Conservation (phyloP, 1,140 invertebrate genomes). For the Leptoteleia sp. region DNA sequence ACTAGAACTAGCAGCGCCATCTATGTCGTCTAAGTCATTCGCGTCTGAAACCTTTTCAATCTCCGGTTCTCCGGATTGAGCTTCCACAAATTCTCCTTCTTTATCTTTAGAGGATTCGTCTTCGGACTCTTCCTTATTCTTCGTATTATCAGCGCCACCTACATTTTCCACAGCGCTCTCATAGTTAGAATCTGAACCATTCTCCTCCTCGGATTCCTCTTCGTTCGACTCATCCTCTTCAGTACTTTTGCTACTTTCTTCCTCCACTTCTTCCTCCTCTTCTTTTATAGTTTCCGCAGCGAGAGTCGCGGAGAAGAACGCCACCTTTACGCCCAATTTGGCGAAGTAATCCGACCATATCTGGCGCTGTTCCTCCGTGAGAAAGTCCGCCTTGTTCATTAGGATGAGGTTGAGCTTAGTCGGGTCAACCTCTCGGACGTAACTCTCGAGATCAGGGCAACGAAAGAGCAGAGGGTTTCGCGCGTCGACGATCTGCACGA, state of each 20-base stretch:
- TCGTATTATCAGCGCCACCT: no score
- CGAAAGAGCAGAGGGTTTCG: conserved; percentile 97
- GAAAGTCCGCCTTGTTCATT: conserved; percentile 98
- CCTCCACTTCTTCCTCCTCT: conserved; percentile 56
- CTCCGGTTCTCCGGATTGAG: no score
- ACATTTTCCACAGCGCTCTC: no score
- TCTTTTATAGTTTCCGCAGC: conserved; percentile 63
- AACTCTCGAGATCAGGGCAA: conserved; percentile 95
- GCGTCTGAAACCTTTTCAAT: no score
- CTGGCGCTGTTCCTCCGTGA: conserved; percentile 90
- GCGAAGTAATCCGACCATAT: conserved; percentile 95
- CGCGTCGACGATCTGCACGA: conserved; percentile 98
- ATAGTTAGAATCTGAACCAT: no score
- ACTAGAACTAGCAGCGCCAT: no score
- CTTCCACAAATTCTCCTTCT: no score
- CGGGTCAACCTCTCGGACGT: conserved; percentile 92
- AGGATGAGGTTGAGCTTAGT: conserved; percentile 92
- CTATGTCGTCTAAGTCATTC: no score
- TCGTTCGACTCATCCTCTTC: not conserved
- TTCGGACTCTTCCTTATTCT: not conserved
- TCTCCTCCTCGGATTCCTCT: not conserved
- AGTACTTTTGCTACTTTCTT: not conserved
- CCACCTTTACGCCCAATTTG: conserved; percentile 84
- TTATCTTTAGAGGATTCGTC: no score
- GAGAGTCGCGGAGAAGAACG: conserved; percentile 92